Conservation (phyloP, 2,888 invertebrate species). For the Watsonalla binaria region DNA sequence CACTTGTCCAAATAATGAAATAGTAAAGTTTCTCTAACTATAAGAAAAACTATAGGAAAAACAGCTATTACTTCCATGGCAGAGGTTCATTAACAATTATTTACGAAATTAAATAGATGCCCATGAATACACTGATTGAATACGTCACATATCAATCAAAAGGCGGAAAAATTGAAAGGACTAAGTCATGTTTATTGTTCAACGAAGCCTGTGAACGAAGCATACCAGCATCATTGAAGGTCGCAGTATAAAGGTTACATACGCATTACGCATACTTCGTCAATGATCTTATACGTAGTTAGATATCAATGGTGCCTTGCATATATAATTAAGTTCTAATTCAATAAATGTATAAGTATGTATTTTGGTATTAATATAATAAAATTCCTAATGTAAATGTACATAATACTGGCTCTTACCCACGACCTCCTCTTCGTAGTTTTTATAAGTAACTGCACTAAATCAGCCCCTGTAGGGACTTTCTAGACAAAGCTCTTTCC, state of each 20-base stretch:
- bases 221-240: background rate
- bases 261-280: no score
- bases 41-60: slow-evolving; percentile 25
- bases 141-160: slow-evolving; percentile 15
- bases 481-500: no score
- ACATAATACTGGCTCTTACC: no score
- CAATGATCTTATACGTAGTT: no score
- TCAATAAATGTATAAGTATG: no score
- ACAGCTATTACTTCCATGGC: background rate
- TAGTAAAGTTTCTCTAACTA: slow-evolving; percentile 32
- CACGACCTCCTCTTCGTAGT: no score
- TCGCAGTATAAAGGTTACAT: background rate
- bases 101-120: slow-evolving; percentile 5
- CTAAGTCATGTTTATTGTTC: slow-evolving; percentile 24
- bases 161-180: slow-evolving; percentile 22
- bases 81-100: slow-evolving; percentile 11
- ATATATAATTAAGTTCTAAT: no score
- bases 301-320: no score
- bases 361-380: no score
- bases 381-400: no score
- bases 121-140: background rate
- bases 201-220: slow-evolving; percentile 7
- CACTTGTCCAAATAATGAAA: slow-evolving; percentile 42
- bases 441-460: no score
- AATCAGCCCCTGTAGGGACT: no score